Percentiles rank a stretch among this genome's conserved stretches.
Evolutionary conservation across 2,113 vertebrate species (phyloP).

Genomic region (Ranitomeya variabilis): DNA sequence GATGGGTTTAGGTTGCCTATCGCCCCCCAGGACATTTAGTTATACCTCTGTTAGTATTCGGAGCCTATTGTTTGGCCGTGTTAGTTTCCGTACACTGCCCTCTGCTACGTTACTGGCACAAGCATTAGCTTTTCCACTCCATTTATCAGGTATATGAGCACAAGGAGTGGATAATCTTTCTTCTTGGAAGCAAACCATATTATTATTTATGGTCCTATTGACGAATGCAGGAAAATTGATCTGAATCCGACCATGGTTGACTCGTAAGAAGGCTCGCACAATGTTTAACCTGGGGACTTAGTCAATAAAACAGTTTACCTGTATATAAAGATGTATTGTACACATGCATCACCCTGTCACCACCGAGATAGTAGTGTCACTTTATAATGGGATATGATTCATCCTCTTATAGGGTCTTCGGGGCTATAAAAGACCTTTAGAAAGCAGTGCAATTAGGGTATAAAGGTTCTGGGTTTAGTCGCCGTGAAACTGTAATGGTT

Average conservation of each 20-base stretch:
- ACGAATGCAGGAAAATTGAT: constrained; percentile 40
- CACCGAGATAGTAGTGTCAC: constrained; percentile 1
- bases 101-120: neutral
- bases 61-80: neutral
- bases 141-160: constrained; percentile 46
- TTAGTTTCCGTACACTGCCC: neutral
- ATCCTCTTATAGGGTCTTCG: constrained; percentile 4
- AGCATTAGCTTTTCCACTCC: constrained; percentile 41
- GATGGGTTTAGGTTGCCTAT: no score
- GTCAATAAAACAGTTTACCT: constrained; percentile 54
- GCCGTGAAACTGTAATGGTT: neutral
- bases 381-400: constrained; percentile 34
- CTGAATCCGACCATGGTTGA: neutral
- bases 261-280: constrained; percentile 19
- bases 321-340: constrained; percentile 42
- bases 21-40: no score
- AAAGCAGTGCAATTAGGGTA: neutral
- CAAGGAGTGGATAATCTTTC: constrained; percentile 39
- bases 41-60: constrained; percentile 21
- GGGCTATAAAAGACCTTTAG: constrained; percentile 1
- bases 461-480: neutral
- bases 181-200: constrained; percentile 44
- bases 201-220: constrained; percentile 52
- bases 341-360: constrained; percentile 41
- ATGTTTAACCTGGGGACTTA: constrained; percentile 53